phyloP scores from a whole-genome alignment of 2,113 vertebrate species.

The Stigmatopora argus region DNA sequence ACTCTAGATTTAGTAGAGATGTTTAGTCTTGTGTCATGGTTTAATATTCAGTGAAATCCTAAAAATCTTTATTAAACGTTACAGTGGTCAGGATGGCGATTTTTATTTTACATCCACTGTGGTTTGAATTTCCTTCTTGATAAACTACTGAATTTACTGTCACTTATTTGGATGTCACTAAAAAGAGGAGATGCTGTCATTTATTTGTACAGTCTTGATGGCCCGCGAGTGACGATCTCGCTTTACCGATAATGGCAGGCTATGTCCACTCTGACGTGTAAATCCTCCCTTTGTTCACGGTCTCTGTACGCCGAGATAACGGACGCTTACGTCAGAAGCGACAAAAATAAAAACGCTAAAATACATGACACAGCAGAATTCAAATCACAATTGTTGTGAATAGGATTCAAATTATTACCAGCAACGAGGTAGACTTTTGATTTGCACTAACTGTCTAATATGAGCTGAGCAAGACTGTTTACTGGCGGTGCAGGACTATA shows the following conservation, averaged over 20 bases:
- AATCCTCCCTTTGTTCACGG: constrained; percentile 50
- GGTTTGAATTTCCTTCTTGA: not conserved
- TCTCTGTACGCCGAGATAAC: constrained; percentile 62
- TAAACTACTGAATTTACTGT: constrained; percentile 8
- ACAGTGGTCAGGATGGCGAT: not conserved
- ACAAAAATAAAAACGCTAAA: constrained; percentile 21
- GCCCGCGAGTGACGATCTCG: constrained; percentile 13
- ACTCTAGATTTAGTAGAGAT: not conserved
- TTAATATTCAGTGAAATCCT: not conserved
- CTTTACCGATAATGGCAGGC: constrained; percentile 13
- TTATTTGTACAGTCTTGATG: constrained; percentile 24
- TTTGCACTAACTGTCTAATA: not conserved
- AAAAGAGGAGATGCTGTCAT: constrained; percentile 1
- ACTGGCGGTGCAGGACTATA: constrained; percentile 15
- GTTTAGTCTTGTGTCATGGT: not conserved
- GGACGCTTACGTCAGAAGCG: constrained; percentile 29
- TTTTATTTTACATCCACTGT: not conserved
- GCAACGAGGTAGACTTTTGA: not conserved
- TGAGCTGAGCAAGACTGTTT: not conserved
- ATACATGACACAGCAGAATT: not conserved
- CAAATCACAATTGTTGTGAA: not conserved
- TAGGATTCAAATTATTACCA: not conserved
- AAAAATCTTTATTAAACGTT: not conserved
- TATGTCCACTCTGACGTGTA: constrained; percentile 21
- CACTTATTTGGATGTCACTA: not conserved